Conservation (phyloP, 2,888 invertebrate genomes). For the Tenthredo notha region DNA sequence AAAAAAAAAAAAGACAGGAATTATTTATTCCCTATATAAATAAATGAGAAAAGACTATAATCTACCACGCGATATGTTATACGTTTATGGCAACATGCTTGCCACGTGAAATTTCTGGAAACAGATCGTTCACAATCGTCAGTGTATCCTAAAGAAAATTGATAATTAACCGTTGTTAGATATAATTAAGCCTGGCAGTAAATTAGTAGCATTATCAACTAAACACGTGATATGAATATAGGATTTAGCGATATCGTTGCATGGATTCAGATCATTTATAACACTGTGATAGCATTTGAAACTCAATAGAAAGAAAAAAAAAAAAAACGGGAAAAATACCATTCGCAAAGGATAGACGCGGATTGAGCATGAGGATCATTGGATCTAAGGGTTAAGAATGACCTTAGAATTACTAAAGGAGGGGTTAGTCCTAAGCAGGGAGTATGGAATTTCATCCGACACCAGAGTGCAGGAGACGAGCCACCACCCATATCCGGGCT, state of each 20-base stretch:
- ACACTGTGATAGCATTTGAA: no score
- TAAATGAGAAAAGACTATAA: not conserved
- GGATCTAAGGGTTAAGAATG: conserved; percentile 64
- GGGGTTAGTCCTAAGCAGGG: conserved; percentile 51
- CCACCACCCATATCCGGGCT: conserved; percentile 71
- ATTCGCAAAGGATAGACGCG: not conserved
- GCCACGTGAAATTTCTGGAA: not conserved
- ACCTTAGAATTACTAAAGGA: conserved; percentile 64
- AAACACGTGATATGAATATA: no score
- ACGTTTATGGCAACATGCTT: not conserved
- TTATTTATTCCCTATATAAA: not conserved
- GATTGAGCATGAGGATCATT: conserved; percentile 27
- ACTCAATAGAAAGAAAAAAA: not conserved
- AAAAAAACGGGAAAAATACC: not conserved
- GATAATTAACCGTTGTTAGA: not conserved
- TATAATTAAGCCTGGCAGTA: conserved; percentile 3
- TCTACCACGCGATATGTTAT: not conserved
- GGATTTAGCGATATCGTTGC: not conserved
- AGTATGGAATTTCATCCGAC: conserved; percentile 70
- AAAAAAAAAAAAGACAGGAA: not conserved
- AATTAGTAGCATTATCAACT: not conserved
- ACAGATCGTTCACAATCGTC: not conserved
- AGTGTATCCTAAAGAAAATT: not conserved
- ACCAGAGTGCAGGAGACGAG: conserved; percentile 62
- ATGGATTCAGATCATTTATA: not conserved